Conservation (phyloP, 2,113 vertebrate species). For the Archocentrus centrarchus region DNA sequence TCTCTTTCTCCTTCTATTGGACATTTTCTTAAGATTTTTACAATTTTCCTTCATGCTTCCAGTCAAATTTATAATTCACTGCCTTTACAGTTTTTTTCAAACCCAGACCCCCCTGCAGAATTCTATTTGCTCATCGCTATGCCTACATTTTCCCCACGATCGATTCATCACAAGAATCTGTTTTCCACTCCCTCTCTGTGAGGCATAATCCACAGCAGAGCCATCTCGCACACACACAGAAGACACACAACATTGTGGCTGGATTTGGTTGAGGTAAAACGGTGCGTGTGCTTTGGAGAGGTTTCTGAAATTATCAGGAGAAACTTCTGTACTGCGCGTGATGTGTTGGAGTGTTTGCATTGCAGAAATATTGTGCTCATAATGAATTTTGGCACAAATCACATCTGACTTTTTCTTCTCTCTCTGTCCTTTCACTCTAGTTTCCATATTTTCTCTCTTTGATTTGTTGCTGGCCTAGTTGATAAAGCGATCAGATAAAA, state of each 20-base stretch:
- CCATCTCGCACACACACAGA: constrained; percentile 21
- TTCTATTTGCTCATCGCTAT: constrained; percentile 77
- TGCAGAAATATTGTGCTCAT: constrained; percentile 9
- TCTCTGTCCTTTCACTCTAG: background rate
- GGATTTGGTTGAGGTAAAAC: constrained; percentile 44
- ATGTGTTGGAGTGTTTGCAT: constrained; percentile 16
- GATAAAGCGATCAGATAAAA: constrained; percentile 68
- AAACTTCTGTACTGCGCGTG: constrained; percentile 10
- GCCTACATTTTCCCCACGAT: constrained; percentile 74
- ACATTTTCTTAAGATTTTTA: constrained; percentile 51
- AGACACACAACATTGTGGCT: constrained; percentile 5
- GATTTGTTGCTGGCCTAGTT: constrained; percentile 53
- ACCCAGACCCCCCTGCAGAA: constrained; percentile 65
- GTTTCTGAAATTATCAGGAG: constrained; percentile 50
- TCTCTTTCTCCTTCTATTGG: background rate
- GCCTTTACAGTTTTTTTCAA: constrained; percentile 56
- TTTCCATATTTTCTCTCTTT: constrained; percentile 22
- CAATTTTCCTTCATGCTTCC: constrained; percentile 50
- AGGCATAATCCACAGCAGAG: constrained; percentile 44
- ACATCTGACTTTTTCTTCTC: background rate
- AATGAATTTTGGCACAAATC: constrained; percentile 1
- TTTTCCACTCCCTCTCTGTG: constrained; percentile 68
- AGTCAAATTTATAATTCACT: constrained; percentile 76
- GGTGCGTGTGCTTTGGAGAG: constrained; percentile 31
- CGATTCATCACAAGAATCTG: constrained; percentile 78